phyloP scores from a whole-genome alignment of 2,888 invertebrate species.

The Eledone cirrhosa region DNA sequence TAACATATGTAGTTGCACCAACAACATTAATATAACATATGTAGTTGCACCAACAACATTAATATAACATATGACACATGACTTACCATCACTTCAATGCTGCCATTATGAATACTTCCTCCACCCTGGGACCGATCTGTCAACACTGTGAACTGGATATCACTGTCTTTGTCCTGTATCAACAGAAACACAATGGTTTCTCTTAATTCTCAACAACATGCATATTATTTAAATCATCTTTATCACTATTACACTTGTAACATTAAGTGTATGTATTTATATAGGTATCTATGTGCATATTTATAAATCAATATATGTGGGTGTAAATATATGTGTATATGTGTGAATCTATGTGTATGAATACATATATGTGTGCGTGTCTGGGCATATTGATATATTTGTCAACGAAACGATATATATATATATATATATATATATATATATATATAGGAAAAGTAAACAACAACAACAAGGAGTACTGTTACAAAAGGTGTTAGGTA shows the following conservation, averaged over 20 bases:
- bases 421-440: no score
- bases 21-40: no score
- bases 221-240: neutral
- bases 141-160: conserved; percentile 65
- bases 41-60: neutral
- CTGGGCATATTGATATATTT: no score
- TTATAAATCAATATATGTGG: no score
- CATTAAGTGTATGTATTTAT: neutral
- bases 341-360: no score
- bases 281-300: no score
- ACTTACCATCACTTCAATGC: conserved; percentile 66
- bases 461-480: no score
- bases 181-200: neutral
- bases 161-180: conserved; percentile 41
- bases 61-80: neutral
- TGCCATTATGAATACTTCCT: conserved; percentile 62
- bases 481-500: no score
- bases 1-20: neutral
- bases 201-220: neutral
- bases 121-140: conserved; percentile 68
- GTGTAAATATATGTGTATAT: no score
- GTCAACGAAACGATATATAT: no score
- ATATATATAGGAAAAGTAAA: no score
- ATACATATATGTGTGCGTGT: no score
- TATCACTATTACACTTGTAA: neutral